Evolutionary conservation across 2,888 invertebrate species (phyloP), one percentile per base, ranked within the genome.

Genomic region (Agonopterix arenella): DNA sequence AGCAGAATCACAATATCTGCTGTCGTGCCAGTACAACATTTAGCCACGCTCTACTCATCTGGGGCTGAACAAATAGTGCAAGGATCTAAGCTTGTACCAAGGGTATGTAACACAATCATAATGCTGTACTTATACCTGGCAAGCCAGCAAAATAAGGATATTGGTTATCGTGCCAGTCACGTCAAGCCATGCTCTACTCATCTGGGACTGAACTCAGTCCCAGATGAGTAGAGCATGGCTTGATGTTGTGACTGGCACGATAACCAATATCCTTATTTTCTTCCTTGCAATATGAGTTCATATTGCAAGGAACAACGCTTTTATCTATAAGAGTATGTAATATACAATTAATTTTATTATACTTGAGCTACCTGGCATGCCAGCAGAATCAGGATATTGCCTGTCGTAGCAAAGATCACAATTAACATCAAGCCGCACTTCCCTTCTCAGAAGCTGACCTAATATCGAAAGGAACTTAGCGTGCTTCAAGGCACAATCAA

Each of bases 201-300:
- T 92, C 93, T 2, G 96, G 95, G 0, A 94, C 93, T n/a, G 94
- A 94, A 58, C 58, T 94, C 94, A n/a, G 93, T 94, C 0, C 95
- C 96, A 2, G 93, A 92, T 1, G 93, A 90, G 74, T 96, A 96
- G 56, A 94, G 90, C 50, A 91, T 91, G 8, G 96, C 94, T 52
- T 90, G 82, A 0, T 96, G n/a, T n/a, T n/a, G 96, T 57, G 92
- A 91, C 66, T 93, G 92, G 66, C 96, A 97, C 7, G 95, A 93
- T 2, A 95, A 91, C 46, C 93, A 90, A 70, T 94, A 93, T 93
- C 90, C 38, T 91, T 91, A 37, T 85, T 91, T 4, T 18, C n/a
- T n/a, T n/a, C n/a, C n/a, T n/a, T n/a, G n/a, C n/a, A n/a, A n/a
- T n/a, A n/a, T n/a, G n/a, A n/a, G n/a, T 91, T 95, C 56, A 74